Conservation (phyloP, 1,140 invertebrate genomes). For the Bombus pascuorum region DNA sequence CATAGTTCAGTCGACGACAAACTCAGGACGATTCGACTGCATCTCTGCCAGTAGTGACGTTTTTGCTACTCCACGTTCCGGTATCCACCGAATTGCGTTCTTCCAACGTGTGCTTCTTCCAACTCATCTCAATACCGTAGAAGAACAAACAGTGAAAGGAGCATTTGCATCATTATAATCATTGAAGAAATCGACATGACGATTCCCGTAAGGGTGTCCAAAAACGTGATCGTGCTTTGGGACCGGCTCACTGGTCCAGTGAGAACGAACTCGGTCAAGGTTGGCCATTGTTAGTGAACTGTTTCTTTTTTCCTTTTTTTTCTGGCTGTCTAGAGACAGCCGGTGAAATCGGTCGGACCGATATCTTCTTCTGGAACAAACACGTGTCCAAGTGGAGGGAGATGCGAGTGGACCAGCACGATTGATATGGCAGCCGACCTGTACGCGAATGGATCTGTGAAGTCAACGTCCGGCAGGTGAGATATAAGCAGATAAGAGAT, state of each 20-base stretch:
- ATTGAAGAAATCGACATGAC: conserved; percentile 23
- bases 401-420: conserved; percentile 32
- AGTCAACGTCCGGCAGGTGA: conserved; percentile 72
- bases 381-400: not conserved
- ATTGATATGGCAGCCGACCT: conserved; percentile 77
- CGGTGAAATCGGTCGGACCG: not conserved
- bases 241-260: conserved; percentile 12
- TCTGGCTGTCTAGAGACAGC: not conserved
- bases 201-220: not conserved
- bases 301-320: not conserved
- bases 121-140: not conserved
- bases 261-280: conserved; percentile 37
- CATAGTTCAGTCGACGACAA: conserved; percentile 80
- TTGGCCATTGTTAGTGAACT: conserved; percentile 53
- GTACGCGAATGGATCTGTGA: conserved; percentile 74
- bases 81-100: conserved; percentile 14
- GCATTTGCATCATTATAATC: no score
- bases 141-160: not conserved
- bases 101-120: not conserved
- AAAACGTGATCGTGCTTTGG: conserved; percentile 19
- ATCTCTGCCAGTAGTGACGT: conserved; percentile 54
- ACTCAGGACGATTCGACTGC: conserved; percentile 77
- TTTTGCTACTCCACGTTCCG: conserved; percentile 7
- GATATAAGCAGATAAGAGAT: conserved; percentile 46
- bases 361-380: not conserved